A percentile compares a stretch with the other conserved stretches of the same genome.
phyloP scores from a whole-genome alignment of 2,113 vertebrate genomes.

The Salvator merianae region DNA sequence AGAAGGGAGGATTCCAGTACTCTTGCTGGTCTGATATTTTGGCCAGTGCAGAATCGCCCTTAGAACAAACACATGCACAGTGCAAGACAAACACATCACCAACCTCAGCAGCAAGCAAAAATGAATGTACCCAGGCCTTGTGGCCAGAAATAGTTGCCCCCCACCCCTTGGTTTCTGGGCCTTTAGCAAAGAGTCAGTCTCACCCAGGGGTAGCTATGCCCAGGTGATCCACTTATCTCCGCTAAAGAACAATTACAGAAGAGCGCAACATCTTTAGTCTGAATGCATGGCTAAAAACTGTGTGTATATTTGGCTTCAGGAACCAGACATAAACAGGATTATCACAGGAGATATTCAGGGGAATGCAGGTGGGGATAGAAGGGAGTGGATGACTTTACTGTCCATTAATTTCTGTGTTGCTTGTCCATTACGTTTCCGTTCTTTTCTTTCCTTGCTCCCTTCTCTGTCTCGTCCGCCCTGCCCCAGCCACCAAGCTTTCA shows the following conservation, averaged over 20 bases:
- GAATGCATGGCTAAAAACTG: not conserved
- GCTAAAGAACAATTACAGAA: not conserved
- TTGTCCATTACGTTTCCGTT: conserved; percentile 12
- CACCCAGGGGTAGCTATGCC: too few species aligned
- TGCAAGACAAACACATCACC: too few species aligned
- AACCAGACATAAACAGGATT: not conserved
- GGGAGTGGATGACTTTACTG: not conserved
- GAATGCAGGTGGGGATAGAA: not conserved
- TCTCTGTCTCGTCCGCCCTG: conserved; percentile 42
- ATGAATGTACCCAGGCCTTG: too few species aligned
- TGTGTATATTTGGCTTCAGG: not conserved
- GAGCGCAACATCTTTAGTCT: not conserved
- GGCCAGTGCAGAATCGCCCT: too few species aligned
- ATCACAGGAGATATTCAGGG: not conserved
- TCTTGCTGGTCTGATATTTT: too few species aligned
- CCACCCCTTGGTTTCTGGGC: too few species aligned
- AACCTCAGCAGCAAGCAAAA: too few species aligned
- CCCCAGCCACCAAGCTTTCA: conserved; percentile 81
- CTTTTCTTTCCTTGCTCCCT: not conserved
- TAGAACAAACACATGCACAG: too few species aligned
- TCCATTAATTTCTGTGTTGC: not conserved
- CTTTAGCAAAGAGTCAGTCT: too few species aligned
- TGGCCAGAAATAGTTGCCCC: too few species aligned
- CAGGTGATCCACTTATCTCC: not conserved
- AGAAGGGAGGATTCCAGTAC: too few species aligned